These are phyloP conservation scores for Poecile atricapillus DNA, from an alignment of 2,113 vertebrate species.

Conservation along the genomic window DNA sequence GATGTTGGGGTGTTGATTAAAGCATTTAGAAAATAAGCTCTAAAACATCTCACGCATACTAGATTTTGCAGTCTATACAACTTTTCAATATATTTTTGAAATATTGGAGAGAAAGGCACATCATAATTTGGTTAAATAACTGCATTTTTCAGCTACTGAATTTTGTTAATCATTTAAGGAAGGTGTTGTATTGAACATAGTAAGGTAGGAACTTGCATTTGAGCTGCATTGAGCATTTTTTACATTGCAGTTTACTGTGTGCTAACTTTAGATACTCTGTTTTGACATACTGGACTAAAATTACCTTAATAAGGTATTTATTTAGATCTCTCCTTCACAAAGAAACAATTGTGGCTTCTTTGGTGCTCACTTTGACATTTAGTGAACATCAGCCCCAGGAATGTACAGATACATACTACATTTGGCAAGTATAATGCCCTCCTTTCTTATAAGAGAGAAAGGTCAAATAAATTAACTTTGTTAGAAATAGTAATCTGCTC, in stretches of 20 bases:
- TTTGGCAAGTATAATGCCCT: neutral
- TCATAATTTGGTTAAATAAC: neutral
- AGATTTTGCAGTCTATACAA: neutral
- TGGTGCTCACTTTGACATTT: neutral
- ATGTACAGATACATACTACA: neutral
- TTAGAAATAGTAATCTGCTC: constrained; percentile 49
- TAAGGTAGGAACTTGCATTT: neutral
- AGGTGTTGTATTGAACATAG: neutral
- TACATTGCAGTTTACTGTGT: neutral
- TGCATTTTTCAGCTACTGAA: neutral
- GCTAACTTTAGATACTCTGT: neutral
- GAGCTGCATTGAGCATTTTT: neutral
- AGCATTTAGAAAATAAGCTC: neutral
- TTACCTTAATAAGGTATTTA: neutral
- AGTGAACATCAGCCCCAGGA: constrained; percentile 25
- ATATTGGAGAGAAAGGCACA: neutral
- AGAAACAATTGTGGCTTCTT: neutral
- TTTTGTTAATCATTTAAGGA: neutral
- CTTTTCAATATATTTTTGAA: neutral
- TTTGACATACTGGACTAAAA: neutral
- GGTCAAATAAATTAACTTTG: constrained; percentile 63
- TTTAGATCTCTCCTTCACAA: neutral
- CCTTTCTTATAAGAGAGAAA: constrained; percentile 23
- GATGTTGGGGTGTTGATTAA: neutral
- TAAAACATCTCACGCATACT: neutral